Percentiles rank a stretch among this genome's conserved stretches.
Evolutionary conservation across 1,140 invertebrate species (phyloP).

Genomic region (Drosophila bipectinata): DNA sequence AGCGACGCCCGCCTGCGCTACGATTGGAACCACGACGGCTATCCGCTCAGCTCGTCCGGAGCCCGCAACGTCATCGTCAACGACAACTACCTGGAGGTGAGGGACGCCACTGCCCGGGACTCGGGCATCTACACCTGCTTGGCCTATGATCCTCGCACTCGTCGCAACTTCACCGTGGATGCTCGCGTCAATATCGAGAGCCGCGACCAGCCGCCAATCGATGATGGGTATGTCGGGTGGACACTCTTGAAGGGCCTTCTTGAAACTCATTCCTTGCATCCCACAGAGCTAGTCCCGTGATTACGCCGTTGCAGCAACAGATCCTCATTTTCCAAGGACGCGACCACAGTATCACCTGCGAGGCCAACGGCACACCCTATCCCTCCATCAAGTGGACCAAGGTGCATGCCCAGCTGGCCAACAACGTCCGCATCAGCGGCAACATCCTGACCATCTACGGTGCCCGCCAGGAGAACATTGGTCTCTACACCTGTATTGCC

Average conservation of each 20-base stretch:
- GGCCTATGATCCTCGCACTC: constrained; percentile 78
- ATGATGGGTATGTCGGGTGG: constrained; percentile 37
- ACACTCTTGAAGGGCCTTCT: too few species aligned
- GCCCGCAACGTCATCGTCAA: constrained; percentile 85
- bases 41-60: constrained; percentile 35
- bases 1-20: constrained; percentile 79
- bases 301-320: constrained; percentile 87
- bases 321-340: constrained; percentile 92
- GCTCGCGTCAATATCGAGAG: constrained; percentile 70
- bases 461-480: constrained; percentile 90
- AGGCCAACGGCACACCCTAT: constrained; percentile 87
- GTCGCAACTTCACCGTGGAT: constrained; percentile 64
- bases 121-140: constrained; percentile 92
- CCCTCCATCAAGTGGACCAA: constrained; percentile 92
- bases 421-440: constrained; percentile 87
- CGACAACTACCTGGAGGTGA: constrained; percentile 90
- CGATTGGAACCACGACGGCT: constrained; percentile 85
- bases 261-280: not conserved
- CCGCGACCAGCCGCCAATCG: constrained; percentile 22
- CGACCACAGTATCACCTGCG: constrained; percentile 90
- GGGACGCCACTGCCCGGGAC: constrained; percentile 87
- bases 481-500: constrained; percentile 91
- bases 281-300: constrained; percentile 84
- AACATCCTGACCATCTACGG: constrained; percentile 89
- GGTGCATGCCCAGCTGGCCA: constrained; percentile 87